These are phyloP conservation scores for Phrynosoma blainvillii DNA, from an alignment of 2,113 vertebrate species.

Conservation along the genomic window DNA sequence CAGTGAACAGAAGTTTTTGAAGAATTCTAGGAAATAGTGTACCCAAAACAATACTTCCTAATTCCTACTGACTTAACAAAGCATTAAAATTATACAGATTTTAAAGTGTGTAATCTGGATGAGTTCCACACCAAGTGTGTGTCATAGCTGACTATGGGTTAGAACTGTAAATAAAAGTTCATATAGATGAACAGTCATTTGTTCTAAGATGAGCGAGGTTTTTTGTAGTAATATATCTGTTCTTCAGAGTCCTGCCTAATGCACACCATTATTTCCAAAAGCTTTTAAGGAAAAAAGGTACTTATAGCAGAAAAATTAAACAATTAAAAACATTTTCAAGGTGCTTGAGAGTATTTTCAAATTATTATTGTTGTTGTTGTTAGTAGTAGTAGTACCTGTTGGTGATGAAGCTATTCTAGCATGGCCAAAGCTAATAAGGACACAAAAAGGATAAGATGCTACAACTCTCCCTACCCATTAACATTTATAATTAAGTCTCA, in stretches of 20 bases:
- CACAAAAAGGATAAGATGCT: background rate
- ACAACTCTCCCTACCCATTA: background rate
- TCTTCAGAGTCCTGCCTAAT: background rate
- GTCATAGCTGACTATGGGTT: background rate
- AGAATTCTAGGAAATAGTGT: background rate
- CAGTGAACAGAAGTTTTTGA: background rate
- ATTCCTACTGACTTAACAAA: background rate
- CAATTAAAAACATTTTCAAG: background rate
- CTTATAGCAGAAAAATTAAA: background rate
- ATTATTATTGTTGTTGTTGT: background rate
- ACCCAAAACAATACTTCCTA: background rate
- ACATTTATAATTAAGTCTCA: background rate
- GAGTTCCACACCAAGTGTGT: too few relatives aligned
- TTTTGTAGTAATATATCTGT: background rate
- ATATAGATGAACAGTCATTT: background rate
- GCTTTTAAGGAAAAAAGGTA: background rate
- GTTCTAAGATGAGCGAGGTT: background rate
- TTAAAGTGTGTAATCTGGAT: too few relatives aligned
- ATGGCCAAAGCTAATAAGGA: background rate
- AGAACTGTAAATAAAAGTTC: background rate
- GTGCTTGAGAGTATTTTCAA: background rate
- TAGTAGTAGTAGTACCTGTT: background rate
- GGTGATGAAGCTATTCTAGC: background rate
- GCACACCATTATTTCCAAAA: background rate
- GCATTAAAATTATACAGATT: background rate